A percentile compares a stretch with the other conserved stretches of the same genome.
These are phyloP conservation scores for Nematostella vectensis DNA, from an alignment of 92 coral and sea anemone species.

Conservation along the genomic window DNA sequence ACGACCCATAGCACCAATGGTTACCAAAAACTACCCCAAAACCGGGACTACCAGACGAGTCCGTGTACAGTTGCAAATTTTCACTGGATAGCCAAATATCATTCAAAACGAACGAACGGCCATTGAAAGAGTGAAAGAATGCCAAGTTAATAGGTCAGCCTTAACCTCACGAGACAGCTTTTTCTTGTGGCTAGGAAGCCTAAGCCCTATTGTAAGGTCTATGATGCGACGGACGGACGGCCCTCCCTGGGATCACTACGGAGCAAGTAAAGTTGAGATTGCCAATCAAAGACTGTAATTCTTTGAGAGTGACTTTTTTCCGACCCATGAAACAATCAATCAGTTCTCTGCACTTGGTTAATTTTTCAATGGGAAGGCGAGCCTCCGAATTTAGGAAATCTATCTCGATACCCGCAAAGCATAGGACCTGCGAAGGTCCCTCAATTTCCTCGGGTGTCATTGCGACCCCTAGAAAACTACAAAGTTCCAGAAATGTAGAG, in stretches of 20 bases:
- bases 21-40: background rate
- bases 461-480: background rate
- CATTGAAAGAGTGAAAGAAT: conserved; percentile 1
- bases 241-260: background rate
- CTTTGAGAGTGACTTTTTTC: background rate
- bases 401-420: background rate
- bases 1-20: background rate
- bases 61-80: background rate
- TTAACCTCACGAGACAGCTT: background rate
- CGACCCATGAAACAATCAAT: background rate
- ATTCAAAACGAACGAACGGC: background rate
- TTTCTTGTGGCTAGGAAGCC: background rate
- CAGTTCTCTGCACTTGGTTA: background rate
- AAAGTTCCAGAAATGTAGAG: background rate
- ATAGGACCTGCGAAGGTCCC: background rate
- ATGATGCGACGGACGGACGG: background rate
- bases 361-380: background rate
- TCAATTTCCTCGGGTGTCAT: background rate
- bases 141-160: conserved; percentile 7
- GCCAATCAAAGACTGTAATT: background rate
- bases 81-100: background rate
- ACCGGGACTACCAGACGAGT: background rate
- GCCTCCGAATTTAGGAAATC: background rate
- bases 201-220: conserved; percentile 2
- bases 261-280: background rate